Percentiles rank a stretch among this genome's conserved stretches.
phyloP scores from a whole-genome alignment of 2,113 vertebrate species.

The Rhinichthys klamathensis region DNA sequence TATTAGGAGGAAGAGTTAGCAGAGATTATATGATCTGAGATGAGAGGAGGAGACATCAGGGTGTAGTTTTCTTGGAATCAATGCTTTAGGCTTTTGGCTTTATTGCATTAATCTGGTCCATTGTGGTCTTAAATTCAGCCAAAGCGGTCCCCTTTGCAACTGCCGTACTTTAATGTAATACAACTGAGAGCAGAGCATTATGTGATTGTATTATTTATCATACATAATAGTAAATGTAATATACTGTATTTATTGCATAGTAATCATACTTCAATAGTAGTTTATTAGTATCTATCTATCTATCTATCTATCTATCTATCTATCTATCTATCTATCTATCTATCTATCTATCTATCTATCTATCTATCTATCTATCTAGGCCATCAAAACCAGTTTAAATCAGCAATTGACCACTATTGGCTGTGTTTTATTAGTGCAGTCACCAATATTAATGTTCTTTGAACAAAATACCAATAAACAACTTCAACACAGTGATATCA shows the following conservation, averaged over 20 bases:
- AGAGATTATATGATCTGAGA: slow-evolving; percentile 7
- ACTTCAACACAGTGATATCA: neutral
- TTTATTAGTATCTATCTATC: neutral
- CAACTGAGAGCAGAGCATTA: neutral
- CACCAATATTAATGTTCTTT: neutral
- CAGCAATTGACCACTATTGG: neutral
- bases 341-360: too few species aligned
- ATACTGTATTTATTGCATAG: neutral
- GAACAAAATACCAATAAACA: neutral
- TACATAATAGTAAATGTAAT: neutral
- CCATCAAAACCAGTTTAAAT: neutral
- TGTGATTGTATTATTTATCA: slow-evolving; percentile 10
- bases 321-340: too few species aligned
- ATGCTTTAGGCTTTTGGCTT: neutral
- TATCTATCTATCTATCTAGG: too few species aligned
- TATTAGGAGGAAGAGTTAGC: slow-evolving; percentile 13
- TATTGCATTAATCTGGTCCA: slow-evolving; percentile 6
- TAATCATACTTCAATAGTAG: neutral
- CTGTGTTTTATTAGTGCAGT: neutral
- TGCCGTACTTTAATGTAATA: neutral
- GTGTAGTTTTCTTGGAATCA: slow-evolving; percentile 14
- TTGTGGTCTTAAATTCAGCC: neutral
- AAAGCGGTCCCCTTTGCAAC: neutral
- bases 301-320: too few species aligned
- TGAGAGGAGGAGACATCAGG: slow-evolving; percentile 17